Conservation (phyloP, 1,140 invertebrate species). For the Pseudoatta argentina region DNA sequence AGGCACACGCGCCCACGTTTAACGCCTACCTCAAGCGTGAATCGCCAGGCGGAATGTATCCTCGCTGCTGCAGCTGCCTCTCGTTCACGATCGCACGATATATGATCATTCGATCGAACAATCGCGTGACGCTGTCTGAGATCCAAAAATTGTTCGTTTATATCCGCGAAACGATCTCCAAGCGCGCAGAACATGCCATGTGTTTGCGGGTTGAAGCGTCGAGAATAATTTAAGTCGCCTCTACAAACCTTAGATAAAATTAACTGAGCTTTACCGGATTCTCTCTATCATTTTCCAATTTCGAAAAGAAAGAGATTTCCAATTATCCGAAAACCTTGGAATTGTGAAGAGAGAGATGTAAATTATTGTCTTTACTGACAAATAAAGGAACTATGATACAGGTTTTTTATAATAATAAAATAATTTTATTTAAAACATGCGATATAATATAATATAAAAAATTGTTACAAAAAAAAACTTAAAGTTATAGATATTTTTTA, state of each 20-base stretch:
- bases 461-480: background rate
- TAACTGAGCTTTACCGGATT: conserved; percentile 18
- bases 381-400: background rate
- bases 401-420: background rate
- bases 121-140: conserved; percentile 59
- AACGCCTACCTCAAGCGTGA: conserved; percentile 51
- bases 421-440: background rate
- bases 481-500: background rate
- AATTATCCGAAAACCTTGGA: conserved; percentile 13
- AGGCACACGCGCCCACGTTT: conserved; percentile 58
- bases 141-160: conserved; percentile 52
- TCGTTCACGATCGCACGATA: conserved; percentile 25
- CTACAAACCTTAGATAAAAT: conserved; percentile 25
- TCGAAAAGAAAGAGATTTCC: background rate
- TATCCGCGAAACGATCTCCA: background rate
- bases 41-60: conserved; percentile 51
- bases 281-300: background rate
- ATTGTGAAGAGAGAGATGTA: background rate
- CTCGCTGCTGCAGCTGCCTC: conserved; percentile 43
- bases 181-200: background rate
- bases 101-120: conserved; percentile 59
- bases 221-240: conserved; percentile 13
- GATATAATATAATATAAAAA: background rate
- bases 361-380: background rate
- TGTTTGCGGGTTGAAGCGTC: background rate